Evolutionary conservation across 2,113 vertebrate species (phyloP).

Genomic region (Penelope pileata): DNA sequence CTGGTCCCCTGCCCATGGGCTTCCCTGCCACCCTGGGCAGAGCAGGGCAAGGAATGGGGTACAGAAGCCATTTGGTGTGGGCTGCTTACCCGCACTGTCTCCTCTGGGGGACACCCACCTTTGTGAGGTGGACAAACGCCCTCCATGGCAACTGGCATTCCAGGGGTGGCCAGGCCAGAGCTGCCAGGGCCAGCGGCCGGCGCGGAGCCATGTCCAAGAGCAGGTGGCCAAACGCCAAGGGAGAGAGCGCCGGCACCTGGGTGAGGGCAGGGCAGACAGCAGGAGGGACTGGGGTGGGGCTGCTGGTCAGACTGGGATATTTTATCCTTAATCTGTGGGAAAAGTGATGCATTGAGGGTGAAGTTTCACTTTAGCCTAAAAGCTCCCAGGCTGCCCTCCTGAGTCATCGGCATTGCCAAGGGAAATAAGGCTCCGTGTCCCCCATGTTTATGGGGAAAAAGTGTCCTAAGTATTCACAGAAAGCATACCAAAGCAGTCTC

Average conservation of each 20-base stretch:
- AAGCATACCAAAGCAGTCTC: neutral
- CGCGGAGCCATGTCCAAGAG: slow-evolving; percentile 73
- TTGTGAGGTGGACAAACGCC: fast-evolving
- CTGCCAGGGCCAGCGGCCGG: neutral
- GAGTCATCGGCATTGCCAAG: too few relatives aligned
- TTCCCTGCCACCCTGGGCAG: neutral
- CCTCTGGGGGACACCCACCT: neutral
- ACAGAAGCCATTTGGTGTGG: neutral
- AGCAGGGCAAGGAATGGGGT: neutral
- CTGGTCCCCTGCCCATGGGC: neutral
- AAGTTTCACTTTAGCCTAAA: neutral
- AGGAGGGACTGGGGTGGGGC: neutral
- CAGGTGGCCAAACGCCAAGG: slow-evolving; percentile 7
- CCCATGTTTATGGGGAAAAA: neutral
- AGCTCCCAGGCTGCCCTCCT: neutral
- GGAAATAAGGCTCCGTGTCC: fast-evolving
- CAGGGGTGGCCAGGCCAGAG: neutral
- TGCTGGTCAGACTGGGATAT: fast-evolving
- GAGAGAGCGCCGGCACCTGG: slow-evolving; percentile 72
- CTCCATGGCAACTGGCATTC: neutral
- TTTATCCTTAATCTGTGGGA: fast-evolving
- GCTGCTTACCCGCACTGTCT: neutral
- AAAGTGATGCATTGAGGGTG: fast-evolving
- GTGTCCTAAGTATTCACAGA: fast-evolving
- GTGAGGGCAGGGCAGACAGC: slow-evolving; percentile 54